Evolutionary conservation across 2,797 vertebrate genomes (phyloP).

Genomic region (Sternarchorhynchus goeldii): DNA sequence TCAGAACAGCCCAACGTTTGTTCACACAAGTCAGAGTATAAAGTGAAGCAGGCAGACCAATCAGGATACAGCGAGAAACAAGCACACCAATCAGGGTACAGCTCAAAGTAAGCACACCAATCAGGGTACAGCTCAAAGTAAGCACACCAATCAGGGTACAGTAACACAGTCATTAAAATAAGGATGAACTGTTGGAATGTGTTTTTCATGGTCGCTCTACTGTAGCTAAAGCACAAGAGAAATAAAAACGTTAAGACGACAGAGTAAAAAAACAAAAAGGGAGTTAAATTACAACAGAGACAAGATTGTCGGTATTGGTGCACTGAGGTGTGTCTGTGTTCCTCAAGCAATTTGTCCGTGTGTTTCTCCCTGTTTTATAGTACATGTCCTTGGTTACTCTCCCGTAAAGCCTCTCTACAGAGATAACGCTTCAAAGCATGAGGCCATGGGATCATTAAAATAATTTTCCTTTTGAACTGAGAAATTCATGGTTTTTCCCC

Average conservation of each 20-base stretch:
- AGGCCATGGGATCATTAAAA: constrained; percentile 45
- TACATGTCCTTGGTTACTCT: constrained; percentile 3
- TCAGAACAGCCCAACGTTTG: too few relatives aligned
- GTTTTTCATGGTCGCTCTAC: background rate
- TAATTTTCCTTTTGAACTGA: constrained; percentile 45
- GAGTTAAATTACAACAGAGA: too few relatives aligned
- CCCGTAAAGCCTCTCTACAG: background rate
- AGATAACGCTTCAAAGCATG: constrained; percentile 21
- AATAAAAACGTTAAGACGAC: background rate
- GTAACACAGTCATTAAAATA: too few relatives aligned
- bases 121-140: background rate
- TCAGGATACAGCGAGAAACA: background rate
- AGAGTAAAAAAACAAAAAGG: too few relatives aligned
- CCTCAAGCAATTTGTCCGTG: constrained; percentile 3
- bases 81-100: background rate
- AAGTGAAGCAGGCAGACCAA: background rate
- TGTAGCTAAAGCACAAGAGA: constrained; percentile 5
- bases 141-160: too few relatives aligned
- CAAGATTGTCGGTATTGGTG: constrained; percentile 12
- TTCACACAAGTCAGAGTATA: too few relatives aligned
- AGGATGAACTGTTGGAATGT: background rate
- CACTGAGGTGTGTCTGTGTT: background rate
- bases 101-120: background rate
- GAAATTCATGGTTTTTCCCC: constrained; percentile 21
- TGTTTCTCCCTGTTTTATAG: constrained; percentile 16